Conservation (phyloP, 1,140 invertebrate genomes). For the Leguminivora glycinivorella region DNA sequence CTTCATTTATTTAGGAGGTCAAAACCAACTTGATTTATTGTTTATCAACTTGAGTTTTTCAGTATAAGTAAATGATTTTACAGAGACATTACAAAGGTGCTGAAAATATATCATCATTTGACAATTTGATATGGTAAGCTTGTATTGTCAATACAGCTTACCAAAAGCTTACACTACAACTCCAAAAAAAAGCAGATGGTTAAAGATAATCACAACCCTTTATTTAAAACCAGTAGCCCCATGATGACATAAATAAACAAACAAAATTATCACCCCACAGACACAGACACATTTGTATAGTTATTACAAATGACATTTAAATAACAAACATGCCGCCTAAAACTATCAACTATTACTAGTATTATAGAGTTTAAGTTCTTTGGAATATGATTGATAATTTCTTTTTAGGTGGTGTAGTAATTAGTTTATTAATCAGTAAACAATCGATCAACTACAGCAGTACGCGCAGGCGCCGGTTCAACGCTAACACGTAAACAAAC, state of each 20-base stretch:
- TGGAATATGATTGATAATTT: background rate
- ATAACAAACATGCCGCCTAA: background rate
- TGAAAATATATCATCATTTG: too few species aligned
- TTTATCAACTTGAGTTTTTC: too few species aligned
- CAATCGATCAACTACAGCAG: conserved; percentile 20
- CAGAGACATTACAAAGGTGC: too few species aligned
- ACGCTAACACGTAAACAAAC: conserved; percentile 49
- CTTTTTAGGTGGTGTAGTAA: background rate
- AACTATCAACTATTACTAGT: background rate
- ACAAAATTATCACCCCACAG: conserved; percentile 34
- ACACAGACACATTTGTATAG: conserved; percentile 43
- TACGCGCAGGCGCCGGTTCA: conserved; percentile 1
- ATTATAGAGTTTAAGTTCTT: background rate
- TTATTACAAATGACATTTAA: conserved; percentile 29
- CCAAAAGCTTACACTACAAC: background rate
- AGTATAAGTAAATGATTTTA: too few species aligned
- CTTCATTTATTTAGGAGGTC: too few species aligned
- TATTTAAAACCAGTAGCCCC: conserved; percentile 31
- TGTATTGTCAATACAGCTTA: background rate
- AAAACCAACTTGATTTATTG: too few species aligned
- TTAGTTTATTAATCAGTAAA: conserved; percentile 26
- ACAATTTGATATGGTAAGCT: background rate
- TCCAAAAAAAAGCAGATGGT: conserved; percentile 1
- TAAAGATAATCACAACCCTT: conserved; percentile 7
- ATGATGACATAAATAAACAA: conserved; percentile 41